These are phyloP conservation scores for Metallyticus violacea DNA, from an alignment of 2,888 invertebrate genomes.

Conservation along the genomic window DNA sequence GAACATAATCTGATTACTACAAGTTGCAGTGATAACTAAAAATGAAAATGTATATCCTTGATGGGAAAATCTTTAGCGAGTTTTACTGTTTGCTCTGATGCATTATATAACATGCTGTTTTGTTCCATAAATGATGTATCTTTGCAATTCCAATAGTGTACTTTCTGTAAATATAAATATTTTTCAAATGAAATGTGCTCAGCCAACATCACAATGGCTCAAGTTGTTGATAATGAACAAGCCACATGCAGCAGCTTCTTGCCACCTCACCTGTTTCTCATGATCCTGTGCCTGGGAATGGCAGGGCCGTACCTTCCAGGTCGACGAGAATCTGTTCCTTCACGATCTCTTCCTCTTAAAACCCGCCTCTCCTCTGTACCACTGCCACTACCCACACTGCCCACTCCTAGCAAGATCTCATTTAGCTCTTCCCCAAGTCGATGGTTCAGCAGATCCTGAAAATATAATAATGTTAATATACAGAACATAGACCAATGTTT, in stretches of 20 bases:
- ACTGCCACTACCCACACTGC: conserved; percentile 4
- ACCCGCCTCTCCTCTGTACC: conserved; percentile 24
- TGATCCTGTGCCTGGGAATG: conserved; percentile 26
- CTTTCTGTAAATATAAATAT: background rate
- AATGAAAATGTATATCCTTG: background rate
- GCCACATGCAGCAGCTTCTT: background rate
- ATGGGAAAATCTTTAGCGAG: background rate
- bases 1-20: no score
- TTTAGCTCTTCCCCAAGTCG: conserved; percentile 31
- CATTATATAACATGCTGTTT: background rate
- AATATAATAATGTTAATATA: no score
- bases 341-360: conserved; percentile 32
- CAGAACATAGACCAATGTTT: no score
- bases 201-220: no score
- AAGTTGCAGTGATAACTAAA: background rate
- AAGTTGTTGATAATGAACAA: no score
- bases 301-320: conserved; percentile 37
- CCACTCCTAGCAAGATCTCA: conserved; percentile 30
- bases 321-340: conserved; percentile 36
- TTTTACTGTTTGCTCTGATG: background rate
- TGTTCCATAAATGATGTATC: background rate
- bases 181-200: background rate
- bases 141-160: background rate
- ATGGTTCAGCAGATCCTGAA: conserved; percentile 26
- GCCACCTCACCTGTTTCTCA: conserved; percentile 14